Percentiles rank a stretch among this genome's conserved stretches.
phyloP scores from a whole-genome alignment of 2,888 invertebrate species.

The Perithous albicinctus region DNA sequence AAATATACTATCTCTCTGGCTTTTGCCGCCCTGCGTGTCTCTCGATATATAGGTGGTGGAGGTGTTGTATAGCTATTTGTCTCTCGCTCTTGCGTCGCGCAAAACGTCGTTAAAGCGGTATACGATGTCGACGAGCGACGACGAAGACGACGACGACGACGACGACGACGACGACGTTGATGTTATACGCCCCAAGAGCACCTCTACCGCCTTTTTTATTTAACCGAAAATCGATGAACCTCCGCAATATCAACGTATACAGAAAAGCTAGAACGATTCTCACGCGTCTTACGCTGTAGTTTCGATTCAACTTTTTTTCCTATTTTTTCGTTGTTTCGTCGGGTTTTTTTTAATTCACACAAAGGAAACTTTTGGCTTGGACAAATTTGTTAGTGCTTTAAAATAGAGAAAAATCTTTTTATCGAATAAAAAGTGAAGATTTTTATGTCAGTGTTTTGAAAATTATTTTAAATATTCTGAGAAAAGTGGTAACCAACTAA shows the following conservation, averaged over 20 bases:
- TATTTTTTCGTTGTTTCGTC: neutral
- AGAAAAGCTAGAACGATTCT: neutral
- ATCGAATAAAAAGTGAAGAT: no score
- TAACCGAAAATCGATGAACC: slow-evolving; percentile 42
- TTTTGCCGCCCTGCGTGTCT: neutral
- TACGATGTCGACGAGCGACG: neutral
- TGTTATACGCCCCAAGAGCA: slow-evolving; percentile 32
- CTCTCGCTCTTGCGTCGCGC: no score
- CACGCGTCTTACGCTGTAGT: slow-evolving; percentile 8
- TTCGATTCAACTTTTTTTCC: slow-evolving; percentile 1
- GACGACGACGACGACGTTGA: slow-evolving; percentile 3
- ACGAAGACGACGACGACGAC: neutral
- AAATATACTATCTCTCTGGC: no score
- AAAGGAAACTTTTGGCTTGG: neutral
- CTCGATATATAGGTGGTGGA: neutral
- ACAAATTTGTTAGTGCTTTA: no score
- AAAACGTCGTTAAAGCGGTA: neutral
- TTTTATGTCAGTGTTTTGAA: no score
- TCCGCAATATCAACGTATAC: slow-evolving; percentile 33
- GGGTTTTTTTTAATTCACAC: no score
- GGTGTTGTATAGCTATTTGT: neutral
- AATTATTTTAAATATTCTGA: no score
- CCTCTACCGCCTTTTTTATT: slow-evolving; percentile 7
- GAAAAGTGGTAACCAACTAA: no score
- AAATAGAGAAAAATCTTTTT: no score